phyloP scores from a whole-genome alignment of 2,888 invertebrate genomes.

The Tipula helvola region DNA sequence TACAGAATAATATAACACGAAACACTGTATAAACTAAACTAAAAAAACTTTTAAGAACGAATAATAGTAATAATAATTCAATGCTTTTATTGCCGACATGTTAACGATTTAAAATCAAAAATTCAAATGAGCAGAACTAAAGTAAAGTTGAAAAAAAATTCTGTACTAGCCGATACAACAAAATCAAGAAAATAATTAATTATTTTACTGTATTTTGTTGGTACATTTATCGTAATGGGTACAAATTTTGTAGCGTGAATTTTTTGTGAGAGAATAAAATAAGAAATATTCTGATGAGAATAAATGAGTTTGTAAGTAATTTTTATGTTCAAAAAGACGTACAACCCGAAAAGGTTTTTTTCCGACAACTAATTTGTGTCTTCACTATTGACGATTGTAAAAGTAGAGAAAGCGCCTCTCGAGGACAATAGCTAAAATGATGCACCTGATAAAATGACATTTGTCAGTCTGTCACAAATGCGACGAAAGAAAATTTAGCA shows the following conservation, averaged over 20 bases:
- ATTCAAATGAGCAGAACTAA: not conserved
- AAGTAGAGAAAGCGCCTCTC: no score
- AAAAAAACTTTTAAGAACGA: not conserved
- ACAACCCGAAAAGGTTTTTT: no score
- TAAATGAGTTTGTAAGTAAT: no score
- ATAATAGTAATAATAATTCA: not conserved
- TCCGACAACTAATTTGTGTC: no score
- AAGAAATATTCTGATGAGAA: no score
- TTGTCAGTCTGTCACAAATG: no score
- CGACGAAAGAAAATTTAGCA: no score
- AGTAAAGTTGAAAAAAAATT: not conserved
- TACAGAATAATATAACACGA: not conserved
- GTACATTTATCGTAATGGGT: not conserved
- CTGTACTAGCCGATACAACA: not conserved
- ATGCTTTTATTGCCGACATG: not conserved
- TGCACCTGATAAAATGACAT: no score
- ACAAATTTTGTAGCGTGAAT: not conserved
- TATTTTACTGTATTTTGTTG: not conserved
- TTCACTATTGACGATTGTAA: no score
- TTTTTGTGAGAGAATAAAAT: no score
- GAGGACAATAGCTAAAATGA: no score
- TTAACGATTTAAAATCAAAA: not conserved
- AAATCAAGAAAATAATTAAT: not conserved
- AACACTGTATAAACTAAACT: not conserved
- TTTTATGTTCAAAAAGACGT: no score